These are phyloP conservation scores for Sebastes nivosus DNA, from an alignment of 2,797 vertebrate species.

Conservation along the genomic window DNA sequence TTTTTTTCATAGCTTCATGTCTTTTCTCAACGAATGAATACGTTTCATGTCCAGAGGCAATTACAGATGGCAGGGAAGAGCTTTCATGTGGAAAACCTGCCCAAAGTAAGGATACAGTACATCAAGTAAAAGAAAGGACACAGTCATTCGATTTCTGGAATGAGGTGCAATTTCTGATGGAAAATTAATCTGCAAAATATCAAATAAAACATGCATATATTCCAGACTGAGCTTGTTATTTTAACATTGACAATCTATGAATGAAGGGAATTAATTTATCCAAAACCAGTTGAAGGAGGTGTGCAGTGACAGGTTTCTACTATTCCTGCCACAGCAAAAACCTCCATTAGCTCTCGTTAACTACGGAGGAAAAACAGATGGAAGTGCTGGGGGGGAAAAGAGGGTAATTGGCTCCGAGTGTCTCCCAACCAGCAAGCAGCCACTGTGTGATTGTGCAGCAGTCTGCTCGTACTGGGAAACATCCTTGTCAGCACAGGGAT, in stretches of 20 bases:
- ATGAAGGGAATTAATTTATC: not conserved
- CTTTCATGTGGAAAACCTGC: slow-evolving; percentile 46
- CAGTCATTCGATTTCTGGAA: not conserved
- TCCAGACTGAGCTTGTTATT: not conserved
- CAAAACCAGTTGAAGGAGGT: not conserved
- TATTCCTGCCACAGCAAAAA: slow-evolving; percentile 14
- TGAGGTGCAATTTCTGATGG: not conserved
- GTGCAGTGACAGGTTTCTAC: not conserved
- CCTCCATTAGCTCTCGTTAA: slow-evolving; percentile 47
- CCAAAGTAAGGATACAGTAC: not conserved
- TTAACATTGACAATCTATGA: not conserved
- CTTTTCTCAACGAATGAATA: slow-evolving; percentile 38
- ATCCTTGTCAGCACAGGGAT: slow-evolving; percentile 48
- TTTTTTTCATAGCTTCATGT: slow-evolving; percentile 1
- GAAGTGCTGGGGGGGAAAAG: not conserved
- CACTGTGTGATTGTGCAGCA: slow-evolving; percentile 28
- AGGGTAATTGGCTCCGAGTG: slow-evolving; percentile 53
- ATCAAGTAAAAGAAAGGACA: not conserved
- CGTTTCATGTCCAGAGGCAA: slow-evolving; percentile 34
- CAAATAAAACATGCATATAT: not conserved
- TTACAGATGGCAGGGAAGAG: slow-evolving; percentile 25
- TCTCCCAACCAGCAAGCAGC: slow-evolving; percentile 17
- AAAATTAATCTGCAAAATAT: not conserved
- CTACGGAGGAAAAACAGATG: not conserved
- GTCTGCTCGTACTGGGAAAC: slow-evolving; percentile 49